Base-by-base conservation (phyloP, 1,140 invertebrate species). In the Apocrypta bakeri region DNA sequence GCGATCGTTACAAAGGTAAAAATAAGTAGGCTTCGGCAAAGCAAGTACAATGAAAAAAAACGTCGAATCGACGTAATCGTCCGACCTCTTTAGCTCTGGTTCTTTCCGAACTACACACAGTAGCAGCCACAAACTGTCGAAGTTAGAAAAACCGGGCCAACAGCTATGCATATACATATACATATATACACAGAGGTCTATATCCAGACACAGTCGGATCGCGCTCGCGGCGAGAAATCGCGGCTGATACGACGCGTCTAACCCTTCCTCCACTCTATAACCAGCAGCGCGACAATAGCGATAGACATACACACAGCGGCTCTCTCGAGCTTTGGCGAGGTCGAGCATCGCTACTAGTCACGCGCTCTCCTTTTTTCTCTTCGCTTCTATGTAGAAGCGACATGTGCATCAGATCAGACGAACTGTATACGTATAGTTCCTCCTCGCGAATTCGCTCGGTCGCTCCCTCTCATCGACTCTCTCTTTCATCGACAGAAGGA, bases 211-310 rank as follows among this genome's bases (percentile, higher is more conserved):
- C 12, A 68, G 64, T 31, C 29, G 61, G n/a, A 48, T 48, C 21
- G 73, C 17, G 24, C 25, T 24, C 12, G 31, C 72, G 17, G 40
- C 48, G 48, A 56, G 48, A 56, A 56, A 56, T 56, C 48, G 48
- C 21, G 6, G 48, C 48, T 56, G 48, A 56, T 56, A 56, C 48
- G 48, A 56, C 48, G 48, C 48, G 48, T 56, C 48, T 24, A 77
- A 66, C 27, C 79, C 76, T 84, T 63, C 31, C 69, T 76, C n/a
- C n/a, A n/a, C 73, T 84, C 80, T 83, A n/a, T n/a, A n/a, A n/a
- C n/a, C n/a, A n/a, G n/a, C 82, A 69, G 6, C 29, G 12, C 21
- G 48, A 56, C 48, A 56, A 56, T 56, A 56, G 48, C 7, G 40
- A 4, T 4, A 56, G 48, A 21, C 33, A 37, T 9, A 37, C 33